phyloP scores from a whole-genome alignment of 2,888 invertebrate genomes.

The Sphecodes monilicornis region DNA sequence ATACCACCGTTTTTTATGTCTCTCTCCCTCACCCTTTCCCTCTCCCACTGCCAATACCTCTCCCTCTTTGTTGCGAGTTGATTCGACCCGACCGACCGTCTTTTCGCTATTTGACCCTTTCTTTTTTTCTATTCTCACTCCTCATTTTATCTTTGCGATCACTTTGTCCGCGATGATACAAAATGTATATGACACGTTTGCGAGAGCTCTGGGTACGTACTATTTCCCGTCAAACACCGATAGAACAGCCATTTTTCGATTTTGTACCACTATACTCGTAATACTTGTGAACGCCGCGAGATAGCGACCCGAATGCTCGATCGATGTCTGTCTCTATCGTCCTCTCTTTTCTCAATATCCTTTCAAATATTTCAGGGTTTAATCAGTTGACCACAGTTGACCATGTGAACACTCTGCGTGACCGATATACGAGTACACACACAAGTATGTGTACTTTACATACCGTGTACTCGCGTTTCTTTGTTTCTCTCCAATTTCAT shows the following conservation, averaged over 20 bases:
- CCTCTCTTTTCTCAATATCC: conserved; percentile 28
- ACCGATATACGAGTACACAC: neutral
- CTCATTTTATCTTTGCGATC: conserved; percentile 26
- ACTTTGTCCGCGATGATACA: conserved; percentile 36
- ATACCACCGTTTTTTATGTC: conserved; percentile 27
- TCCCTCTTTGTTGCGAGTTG: conserved; percentile 18
- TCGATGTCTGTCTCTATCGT: conserved; percentile 58
- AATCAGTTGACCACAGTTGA: conserved; percentile 18
- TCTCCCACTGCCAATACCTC: conserved; percentile 30
- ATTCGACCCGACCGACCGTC: conserved; percentile 1
- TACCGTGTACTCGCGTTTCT: no score
- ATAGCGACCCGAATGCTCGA: conserved; percentile 62
- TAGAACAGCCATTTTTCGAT: conserved; percentile 76
- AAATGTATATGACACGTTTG: conserved; percentile 20
- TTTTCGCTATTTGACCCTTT: conserved; percentile 7
- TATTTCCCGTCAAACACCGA: conserved; percentile 72
- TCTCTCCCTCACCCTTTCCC: conserved; percentile 20
- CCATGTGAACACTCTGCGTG: neutral
- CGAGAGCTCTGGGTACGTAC: conserved; percentile 46
- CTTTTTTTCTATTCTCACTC: conserved; percentile 8
- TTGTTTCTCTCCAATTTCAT: neutral
- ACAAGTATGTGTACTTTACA: no score
- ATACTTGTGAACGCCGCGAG: conserved; percentile 62
- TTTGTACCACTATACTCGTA: conserved; percentile 59
- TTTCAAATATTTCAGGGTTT: conserved; percentile 45